Percentiles rank a stretch among this genome's conserved stretches.
Evolutionary conservation across 2,888 invertebrate genomes (phyloP).

Genomic region (Hedychridium roseum): DNA sequence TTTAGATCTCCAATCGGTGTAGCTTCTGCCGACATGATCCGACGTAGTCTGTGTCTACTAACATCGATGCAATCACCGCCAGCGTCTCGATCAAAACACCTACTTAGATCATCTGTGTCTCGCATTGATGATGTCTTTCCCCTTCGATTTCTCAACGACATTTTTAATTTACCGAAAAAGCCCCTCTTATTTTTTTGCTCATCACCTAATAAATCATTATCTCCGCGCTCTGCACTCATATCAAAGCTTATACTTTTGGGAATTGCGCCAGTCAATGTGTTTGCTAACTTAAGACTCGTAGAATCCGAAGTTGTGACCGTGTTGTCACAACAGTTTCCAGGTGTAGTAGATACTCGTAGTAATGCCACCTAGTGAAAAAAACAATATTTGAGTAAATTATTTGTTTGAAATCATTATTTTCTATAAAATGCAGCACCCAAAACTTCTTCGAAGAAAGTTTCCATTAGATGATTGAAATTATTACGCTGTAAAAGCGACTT

Average conservation of each 20-base stretch:
- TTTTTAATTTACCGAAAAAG: conserved; percentile 78
- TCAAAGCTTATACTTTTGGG: conserved; percentile 93
- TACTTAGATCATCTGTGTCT: conserved; percentile 59
- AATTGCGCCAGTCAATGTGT: conserved; percentile 81
- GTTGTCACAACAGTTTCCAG: conserved; percentile 43
- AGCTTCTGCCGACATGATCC: conserved; percentile 62
- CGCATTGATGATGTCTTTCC: conserved; percentile 68
- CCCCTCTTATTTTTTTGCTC: conserved; percentile 70
- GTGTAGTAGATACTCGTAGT: conserved; percentile 34
- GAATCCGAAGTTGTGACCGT: conserved; percentile 34
- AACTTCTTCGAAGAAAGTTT: too few species aligned
- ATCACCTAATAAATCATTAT: conserved; percentile 69
- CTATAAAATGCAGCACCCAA: too few species aligned
- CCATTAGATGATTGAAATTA: too few species aligned
- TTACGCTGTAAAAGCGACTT: too few species aligned
- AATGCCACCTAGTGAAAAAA: too few species aligned
- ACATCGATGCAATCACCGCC: conserved; percentile 46
- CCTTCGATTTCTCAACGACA: conserved; percentile 73
- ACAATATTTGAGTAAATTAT: too few species aligned
- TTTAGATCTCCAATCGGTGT: conserved; percentile 47
- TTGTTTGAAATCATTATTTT: too few species aligned
- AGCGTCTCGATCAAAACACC: conserved; percentile 56
- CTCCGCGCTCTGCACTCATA: conserved; percentile 84
- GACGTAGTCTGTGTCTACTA: conserved; percentile 52
- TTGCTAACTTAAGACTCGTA: conserved; percentile 40